Percentiles rank a stretch among this genome's conserved stretches.
phyloP scores from a whole-genome alignment of 2,797 vertebrate species.

The Neosilurus hyrtlii region DNA sequence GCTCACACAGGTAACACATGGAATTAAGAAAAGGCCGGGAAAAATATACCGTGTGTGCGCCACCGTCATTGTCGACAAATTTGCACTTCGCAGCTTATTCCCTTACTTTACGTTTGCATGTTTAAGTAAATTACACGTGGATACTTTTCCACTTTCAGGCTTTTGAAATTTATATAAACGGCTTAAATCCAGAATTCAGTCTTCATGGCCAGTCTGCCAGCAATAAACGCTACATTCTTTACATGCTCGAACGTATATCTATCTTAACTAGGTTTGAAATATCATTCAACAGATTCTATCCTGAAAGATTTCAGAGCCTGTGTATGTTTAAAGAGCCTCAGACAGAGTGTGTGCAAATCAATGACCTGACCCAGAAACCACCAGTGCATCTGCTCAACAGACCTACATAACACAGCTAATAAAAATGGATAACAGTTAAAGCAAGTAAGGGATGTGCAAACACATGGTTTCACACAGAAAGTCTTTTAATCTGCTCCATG shows the following conservation, averaged over 20 bases:
- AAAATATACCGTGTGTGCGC: no score
- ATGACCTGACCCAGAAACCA: slow-evolving; percentile 70
- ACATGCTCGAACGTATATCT: slow-evolving; percentile 15
- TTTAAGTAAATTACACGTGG: no score
- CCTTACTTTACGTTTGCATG: no score
- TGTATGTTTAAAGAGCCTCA: slow-evolving; percentile 19
- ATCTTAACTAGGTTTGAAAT: slow-evolving; percentile 22
- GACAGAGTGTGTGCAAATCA: slow-evolving; percentile 54
- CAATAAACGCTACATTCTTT: slow-evolving; percentile 10
- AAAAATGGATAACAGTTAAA: not conserved
- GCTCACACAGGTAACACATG: no score
- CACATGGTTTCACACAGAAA: slow-evolving; percentile 1
- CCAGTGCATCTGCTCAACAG: slow-evolving; percentile 23
- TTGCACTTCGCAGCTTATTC: no score
- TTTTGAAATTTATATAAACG: no score
- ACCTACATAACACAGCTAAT: slow-evolving; percentile 25
- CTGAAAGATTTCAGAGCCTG: slow-evolving; percentile 9
- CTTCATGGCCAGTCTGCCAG: not conserved
- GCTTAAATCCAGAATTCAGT: not conserved
- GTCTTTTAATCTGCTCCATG: slow-evolving; percentile 15
- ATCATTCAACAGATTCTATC: slow-evolving; percentile 29
- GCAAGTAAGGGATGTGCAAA: not conserved
- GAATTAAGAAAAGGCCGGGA: no score
- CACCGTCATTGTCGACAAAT: no score
- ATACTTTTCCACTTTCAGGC: no score